These are phyloP conservation scores for Paramisgurnus dabryanus DNA, from an alignment of 2,113 vertebrate genomes.

Conservation along the genomic window DNA sequence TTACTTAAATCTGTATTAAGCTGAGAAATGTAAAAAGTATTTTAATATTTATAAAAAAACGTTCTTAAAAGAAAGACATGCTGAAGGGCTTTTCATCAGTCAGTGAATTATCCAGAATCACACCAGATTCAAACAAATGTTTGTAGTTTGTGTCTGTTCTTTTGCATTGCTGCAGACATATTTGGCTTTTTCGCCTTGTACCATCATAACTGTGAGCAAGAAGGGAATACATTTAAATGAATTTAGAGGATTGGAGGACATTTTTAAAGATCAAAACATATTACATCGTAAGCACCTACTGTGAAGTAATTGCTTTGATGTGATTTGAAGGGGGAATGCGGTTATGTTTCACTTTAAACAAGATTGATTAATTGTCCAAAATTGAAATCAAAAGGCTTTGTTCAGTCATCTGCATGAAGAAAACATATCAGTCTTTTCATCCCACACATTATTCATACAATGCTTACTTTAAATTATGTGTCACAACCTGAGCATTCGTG, in stretches of 20 bases:
- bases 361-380: conserved; percentile 14
- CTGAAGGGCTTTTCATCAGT: neutral
- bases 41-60: neutral
- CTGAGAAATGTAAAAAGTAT: neutral
- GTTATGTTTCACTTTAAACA: conserved; percentile 11
- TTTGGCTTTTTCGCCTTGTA: neutral
- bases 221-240: conserved; percentile 35
- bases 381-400: conserved; percentile 13
- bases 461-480: no score
- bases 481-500: no score
- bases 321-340: neutral
- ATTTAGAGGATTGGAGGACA: conserved; percentile 29
- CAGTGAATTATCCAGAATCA: neutral
- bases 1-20: no score
- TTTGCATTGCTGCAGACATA: conserved; percentile 19
- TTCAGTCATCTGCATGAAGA: conserved; percentile 11
- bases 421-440: neutral
- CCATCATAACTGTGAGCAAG: neutral
- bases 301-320: conserved; percentile 34
- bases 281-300: neutral
- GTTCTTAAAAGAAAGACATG: neutral
- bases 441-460: neutral
- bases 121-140: conserved; percentile 4
- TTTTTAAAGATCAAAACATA: conserved; percentile 27
- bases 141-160: conserved; percentile 14